These are phyloP conservation scores for Nephrotoma appendiculata DNA, from an alignment of 2,888 invertebrate species.

Conservation along the genomic window DNA sequence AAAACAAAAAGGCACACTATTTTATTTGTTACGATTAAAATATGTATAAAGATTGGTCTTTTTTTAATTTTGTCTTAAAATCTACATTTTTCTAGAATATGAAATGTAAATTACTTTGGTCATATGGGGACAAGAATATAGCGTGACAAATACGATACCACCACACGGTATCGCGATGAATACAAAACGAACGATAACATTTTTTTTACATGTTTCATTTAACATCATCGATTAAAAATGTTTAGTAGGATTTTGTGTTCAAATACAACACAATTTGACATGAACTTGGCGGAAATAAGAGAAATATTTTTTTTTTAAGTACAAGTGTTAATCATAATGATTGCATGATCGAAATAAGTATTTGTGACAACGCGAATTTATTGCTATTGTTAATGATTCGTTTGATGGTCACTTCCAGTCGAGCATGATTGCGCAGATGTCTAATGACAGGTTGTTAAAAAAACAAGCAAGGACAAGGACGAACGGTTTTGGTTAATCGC, in stretches of 20 bases:
- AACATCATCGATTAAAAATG: not conserved
- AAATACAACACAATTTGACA: not conserved
- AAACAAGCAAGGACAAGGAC: not conserved
- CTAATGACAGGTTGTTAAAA: not conserved
- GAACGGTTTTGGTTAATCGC: too few species aligned
- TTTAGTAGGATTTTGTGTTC: not conserved
- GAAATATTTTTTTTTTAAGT: not conserved
- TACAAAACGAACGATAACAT: not conserved
- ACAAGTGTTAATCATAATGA: not conserved
- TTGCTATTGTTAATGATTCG: not conserved
- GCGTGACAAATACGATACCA: not conserved
- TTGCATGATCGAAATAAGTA: not conserved
- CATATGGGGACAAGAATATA: not conserved
- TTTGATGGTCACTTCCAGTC: not conserved
- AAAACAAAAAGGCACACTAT: not conserved
- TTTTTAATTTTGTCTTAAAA: not conserved
- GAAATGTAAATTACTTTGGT: not conserved
- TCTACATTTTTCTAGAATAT: not conserved
- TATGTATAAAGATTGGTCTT: not conserved
- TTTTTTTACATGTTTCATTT: not conserved
- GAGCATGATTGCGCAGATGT: not conserved
- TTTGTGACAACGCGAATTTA: not conserved
- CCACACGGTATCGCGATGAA: not conserved
- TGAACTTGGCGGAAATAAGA: not conserved
- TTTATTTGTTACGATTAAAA: not conserved